These are phyloP conservation scores for Toxostoma redivivum DNA, from an alignment of 2,113 vertebrate species.

Conservation along the genomic window DNA sequence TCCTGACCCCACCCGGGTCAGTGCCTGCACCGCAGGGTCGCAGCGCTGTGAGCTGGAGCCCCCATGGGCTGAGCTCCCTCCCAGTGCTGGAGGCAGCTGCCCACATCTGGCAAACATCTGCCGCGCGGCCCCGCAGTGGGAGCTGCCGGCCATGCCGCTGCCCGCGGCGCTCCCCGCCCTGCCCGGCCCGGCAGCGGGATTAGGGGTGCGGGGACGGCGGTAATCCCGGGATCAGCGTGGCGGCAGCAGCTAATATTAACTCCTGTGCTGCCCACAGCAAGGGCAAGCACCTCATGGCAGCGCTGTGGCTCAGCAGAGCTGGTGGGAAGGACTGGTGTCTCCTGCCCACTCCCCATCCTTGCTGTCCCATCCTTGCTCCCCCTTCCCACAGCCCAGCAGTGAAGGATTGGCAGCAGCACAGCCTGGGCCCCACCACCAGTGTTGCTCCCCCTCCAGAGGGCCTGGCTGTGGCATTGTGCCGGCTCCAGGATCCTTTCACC, in stretches of 20 bases:
- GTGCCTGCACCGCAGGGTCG: rapidly evolving
- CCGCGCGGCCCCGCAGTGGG: not conserved
- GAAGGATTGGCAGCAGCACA: not conserved
- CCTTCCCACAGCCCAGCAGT: not conserved
- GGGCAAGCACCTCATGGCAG: constrained; percentile 14
- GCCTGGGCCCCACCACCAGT: rapidly evolving
- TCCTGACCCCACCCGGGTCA: rapidly evolving
- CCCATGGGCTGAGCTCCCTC: not conserved
- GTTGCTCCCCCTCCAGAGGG: not conserved
- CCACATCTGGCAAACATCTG: constrained; percentile 57
- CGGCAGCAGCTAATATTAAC: constrained; percentile 65
- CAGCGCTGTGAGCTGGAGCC: not conserved
- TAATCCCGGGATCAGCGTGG: constrained; percentile 64
- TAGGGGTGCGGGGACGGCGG: constrained; percentile 31
- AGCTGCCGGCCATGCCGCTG: not conserved
- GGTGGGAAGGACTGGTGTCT: not conserved
- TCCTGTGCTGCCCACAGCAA: constrained; percentile 42
- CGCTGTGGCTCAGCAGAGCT: not conserved
- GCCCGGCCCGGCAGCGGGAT: not conserved
- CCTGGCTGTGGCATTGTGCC: not conserved
- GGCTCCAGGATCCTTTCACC: not conserved
- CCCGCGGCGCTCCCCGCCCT: not conserved
- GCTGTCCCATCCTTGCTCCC: not conserved
- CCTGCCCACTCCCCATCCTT: not conserved
- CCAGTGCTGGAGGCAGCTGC: not conserved